Evolutionary conservation across 1,140 invertebrate genomes (phyloP), one percentile per base, ranked within the genome.

Genomic region (Diachasma alloeum): DNA sequence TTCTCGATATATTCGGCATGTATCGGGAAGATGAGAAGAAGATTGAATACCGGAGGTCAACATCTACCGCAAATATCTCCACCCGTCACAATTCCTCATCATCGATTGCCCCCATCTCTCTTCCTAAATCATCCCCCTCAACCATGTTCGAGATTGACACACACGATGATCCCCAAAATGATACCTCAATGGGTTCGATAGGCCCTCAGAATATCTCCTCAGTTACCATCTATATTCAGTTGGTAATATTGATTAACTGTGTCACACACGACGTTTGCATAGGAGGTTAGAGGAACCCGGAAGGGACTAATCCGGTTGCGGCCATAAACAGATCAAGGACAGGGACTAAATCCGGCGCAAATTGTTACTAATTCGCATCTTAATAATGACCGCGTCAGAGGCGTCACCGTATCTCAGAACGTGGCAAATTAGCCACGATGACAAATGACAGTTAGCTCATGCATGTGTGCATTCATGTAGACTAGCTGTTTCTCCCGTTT

Each of bases 321-420:
- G 87, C 83, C 87, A 87, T 90, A 90, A 90, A 90, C 88, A 90
- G 88, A 87, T 90, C 88, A 90, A 83, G 84, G 84, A 78, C 86
- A 88, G 53, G 42, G 85, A 84, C 85, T 86, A 87, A 88, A 90
- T 89, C 87, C 86, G 81, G 87, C 86, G 86, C 88, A 89, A 90
- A 90, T 90, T 90, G 88, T 90, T 90, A 90, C 86, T 90, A 90
- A 90, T 90, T 90, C 88, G 87, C 87, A 89, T 89, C 88, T 90
- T 90, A 90, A 90, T 90, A 90, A 90, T 87, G 88, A 87, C 83
- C 86, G 83, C 87, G 88, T 89, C 87, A 89, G 87, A 88, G 84
- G 86, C 87, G 87, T 89, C 87, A 88, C 86, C 88, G 86, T 90
- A 90, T 90, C 88, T 89, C 88, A 89, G 87, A 88, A 90, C 86